Conservation (phyloP, 92 coral and sea anemone species). For the Desmophyllum pertusum region DNA sequence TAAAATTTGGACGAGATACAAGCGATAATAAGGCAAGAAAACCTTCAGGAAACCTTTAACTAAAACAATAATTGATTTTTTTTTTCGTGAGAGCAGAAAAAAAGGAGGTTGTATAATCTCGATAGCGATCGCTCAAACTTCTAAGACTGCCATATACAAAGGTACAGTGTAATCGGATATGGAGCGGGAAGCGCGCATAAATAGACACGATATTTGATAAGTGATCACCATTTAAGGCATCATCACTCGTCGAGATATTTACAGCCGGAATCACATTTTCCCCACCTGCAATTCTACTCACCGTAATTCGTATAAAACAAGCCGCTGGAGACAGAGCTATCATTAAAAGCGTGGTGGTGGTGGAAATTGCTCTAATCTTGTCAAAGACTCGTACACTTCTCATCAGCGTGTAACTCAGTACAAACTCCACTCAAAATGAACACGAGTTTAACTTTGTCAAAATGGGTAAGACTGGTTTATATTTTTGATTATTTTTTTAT, state of each 20-base stretch:
- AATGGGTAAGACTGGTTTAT: conserved; percentile 4
- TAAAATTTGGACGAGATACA: neutral
- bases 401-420: neutral
- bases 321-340: neutral
- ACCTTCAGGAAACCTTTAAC: neutral
- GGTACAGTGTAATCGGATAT: conserved; percentile 26
- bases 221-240: conserved; percentile 16
- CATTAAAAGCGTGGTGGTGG: neutral
- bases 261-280: neutral
- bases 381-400: neutral
- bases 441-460: neutral
- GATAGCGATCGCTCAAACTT: neutral
- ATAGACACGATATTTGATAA: conserved; percentile 36
- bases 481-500: neutral
- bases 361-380: neutral
- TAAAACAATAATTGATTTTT: neutral
- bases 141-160: neutral
- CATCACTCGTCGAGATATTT: conserved; percentile 23
- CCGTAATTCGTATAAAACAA: conserved; percentile 20
- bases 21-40: no score
- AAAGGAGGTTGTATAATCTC: conserved; percentile 26
- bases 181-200: conserved; percentile 11
- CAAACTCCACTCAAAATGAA: conserved; percentile 8
- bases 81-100: conserved; percentile 6
- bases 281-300: conserved; percentile 16